These are phyloP conservation scores for Drosophila diplacantha DNA, from an alignment of 2,888 invertebrate genomes.

Conservation along the genomic window DNA sequence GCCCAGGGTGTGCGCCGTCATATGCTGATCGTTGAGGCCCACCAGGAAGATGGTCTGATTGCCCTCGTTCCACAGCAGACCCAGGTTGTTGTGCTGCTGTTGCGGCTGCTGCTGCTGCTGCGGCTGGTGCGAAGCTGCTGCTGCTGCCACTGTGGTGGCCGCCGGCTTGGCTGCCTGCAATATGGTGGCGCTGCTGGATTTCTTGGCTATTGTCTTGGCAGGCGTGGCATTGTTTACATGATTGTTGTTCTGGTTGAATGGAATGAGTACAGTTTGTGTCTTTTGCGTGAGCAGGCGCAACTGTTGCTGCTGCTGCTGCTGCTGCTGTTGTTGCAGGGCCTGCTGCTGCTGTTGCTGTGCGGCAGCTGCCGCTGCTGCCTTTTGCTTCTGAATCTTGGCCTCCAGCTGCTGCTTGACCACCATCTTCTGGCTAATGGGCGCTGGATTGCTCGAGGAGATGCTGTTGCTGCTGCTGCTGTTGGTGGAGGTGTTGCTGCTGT, in stretches of 20 bases:
- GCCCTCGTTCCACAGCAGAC: conserved; percentile 83
- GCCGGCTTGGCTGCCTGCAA: conserved; percentile 53
- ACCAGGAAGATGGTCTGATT: conserved; percentile 80
- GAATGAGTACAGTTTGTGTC: conserved; percentile 80
- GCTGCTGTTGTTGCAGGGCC: conserved; percentile 56
- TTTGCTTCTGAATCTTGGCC: conserved; percentile 82
- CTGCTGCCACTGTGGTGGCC: conserved; percentile 28
- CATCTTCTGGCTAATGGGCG: conserved; percentile 78
- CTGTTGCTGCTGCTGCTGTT: conserved; percentile 15
- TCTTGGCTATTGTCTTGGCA: conserved; percentile 50
- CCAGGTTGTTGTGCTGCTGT: conserved; percentile 79
- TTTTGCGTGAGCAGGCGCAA: conserved; percentile 74
- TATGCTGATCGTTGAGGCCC: conserved; percentile 78
- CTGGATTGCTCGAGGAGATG: conserved; percentile 40
- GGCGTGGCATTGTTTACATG: conserved; percentile 47
- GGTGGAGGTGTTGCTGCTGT: conserved; percentile 26
- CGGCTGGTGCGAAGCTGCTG: conserved; percentile 17
- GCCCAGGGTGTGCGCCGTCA: conserved; percentile 74
- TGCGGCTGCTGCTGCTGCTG: conserved; percentile 42
- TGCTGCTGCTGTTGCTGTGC: conserved; percentile 73
- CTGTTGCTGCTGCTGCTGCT: conserved; percentile 57
- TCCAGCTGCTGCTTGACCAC: conserved; percentile 84
- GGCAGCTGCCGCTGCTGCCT: conserved; percentile 76
- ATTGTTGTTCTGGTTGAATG: conserved; percentile 71
- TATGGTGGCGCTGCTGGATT: conserved; percentile 69